A percentile compares a stretch with the other conserved stretches of the same genome.
These are phyloP conservation scores for Drosophila bunnanda DNA, from an alignment of 2,888 invertebrate genomes.

Conservation along the genomic window DNA sequence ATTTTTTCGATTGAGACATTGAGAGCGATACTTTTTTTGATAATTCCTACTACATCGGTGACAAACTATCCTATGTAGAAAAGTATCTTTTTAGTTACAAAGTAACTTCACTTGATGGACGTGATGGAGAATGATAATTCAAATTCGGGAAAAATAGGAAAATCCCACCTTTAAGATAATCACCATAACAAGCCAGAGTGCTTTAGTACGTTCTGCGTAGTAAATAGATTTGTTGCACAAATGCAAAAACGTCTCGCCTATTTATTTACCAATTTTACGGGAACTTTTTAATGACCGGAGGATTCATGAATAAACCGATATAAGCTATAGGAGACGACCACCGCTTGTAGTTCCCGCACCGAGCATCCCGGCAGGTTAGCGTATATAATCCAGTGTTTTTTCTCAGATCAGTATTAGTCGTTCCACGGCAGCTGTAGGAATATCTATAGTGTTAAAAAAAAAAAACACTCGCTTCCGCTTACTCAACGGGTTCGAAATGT, in stretches of 20 bases:
- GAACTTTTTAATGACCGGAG: slow-evolving; percentile 61
- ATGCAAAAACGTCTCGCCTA: slow-evolving; percentile 1
- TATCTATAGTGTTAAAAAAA: not conserved
- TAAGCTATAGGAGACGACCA: slow-evolving; percentile 20
- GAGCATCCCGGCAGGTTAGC: not conserved
- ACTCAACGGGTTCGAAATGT: slow-evolving; percentile 57
- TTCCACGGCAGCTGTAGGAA: slow-evolving; percentile 14
- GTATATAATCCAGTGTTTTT: slow-evolving; percentile 51
- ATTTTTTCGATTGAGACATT: no score
- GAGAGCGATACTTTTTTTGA: no score
- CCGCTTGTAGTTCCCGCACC: slow-evolving; percentile 6
- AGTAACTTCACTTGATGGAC: no score
- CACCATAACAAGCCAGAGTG: slow-evolving; percentile 22
- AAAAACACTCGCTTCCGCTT: slow-evolving; percentile 55
- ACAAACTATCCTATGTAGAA: no score
- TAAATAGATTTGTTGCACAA: slow-evolving; percentile 40
- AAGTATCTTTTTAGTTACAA: no score
- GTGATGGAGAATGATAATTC: not conserved
- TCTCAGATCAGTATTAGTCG: slow-evolving; percentile 44
- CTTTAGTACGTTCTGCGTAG: slow-evolving; percentile 14
- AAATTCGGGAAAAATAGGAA: not conserved
- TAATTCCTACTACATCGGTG: no score
- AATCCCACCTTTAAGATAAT: not conserved
- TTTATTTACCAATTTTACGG: slow-evolving; percentile 49
- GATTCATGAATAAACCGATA: slow-evolving; percentile 36